These are phyloP conservation scores for Cyprinodon brontotheroides DNA, from an alignment of 2,113 vertebrate species.

Conservation along the genomic window DNA sequence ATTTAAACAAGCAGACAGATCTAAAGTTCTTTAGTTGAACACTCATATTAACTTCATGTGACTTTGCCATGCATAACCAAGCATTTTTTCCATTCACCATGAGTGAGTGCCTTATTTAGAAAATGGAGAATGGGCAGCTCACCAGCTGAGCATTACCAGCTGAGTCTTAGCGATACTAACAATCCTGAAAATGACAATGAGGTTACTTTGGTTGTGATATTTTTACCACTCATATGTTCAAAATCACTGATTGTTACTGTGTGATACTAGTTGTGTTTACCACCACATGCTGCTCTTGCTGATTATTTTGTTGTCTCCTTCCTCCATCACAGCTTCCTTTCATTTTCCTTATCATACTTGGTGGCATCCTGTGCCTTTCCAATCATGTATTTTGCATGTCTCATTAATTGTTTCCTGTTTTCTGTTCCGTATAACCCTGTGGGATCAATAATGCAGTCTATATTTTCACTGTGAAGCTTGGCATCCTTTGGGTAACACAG, in stretches of 20 bases:
- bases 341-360: conserved; percentile 18
- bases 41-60: neutral
- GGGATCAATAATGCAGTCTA: conserved; percentile 11
- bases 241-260: conserved; percentile 7
- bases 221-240: conserved; percentile 18
- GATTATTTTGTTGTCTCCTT: conserved; percentile 35
- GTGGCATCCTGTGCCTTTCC: conserved; percentile 24
- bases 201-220: conserved; percentile 6
- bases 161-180: conserved; percentile 16
- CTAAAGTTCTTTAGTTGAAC: neutral
- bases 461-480: neutral
- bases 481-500: conserved; percentile 6
- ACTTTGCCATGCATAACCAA: conserved; percentile 3
- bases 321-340: conserved; percentile 12
- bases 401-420: conserved; percentile 19
- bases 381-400: conserved; percentile 15
- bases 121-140: neutral
- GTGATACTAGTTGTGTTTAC: conserved; percentile 23
- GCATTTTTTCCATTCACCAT: conserved; percentile 19
- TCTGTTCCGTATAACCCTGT: conserved; percentile 2
- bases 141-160: conserved; percentile 9
- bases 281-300: conserved; percentile 21
- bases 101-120: conserved; percentile 1
- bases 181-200: conserved; percentile 15
- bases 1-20: neutral